phyloP scores from a whole-genome alignment of 1,140 invertebrate species.

The Drosophila subpulchrella region DNA sequence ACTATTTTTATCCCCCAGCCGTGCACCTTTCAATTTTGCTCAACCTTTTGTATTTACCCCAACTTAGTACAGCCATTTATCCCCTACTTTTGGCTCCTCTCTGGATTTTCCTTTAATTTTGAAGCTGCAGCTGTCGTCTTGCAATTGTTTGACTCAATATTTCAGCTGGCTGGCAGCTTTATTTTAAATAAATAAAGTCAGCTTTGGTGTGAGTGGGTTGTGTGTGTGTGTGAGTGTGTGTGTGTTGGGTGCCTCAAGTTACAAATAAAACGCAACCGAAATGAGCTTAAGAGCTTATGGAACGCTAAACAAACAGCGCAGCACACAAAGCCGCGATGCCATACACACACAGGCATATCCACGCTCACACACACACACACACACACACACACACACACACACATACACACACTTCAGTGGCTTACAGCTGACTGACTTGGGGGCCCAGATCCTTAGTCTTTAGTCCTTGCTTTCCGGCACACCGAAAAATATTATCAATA shows the following conservation, averaged over 20 bases:
- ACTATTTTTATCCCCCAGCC: neutral
- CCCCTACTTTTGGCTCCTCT: neutral
- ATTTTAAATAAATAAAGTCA: conserved; percentile 75
- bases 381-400: conserved; percentile 25
- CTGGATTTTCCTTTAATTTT: conserved; percentile 36
- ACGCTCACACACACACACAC: conserved; percentile 28
- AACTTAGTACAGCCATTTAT: neutral
- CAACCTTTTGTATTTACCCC: neutral
- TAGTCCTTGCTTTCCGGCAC: conserved; percentile 33
- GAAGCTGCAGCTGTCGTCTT: conserved; percentile 48
- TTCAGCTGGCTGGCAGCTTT: conserved; percentile 65
- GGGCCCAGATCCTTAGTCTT: conserved; percentile 34
- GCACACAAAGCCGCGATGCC: conserved; percentile 72
- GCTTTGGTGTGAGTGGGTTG: conserved; percentile 19
- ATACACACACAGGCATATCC: conserved; percentile 26
- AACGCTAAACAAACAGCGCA: conserved; percentile 80
- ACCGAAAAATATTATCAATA: conserved; percentile 7
- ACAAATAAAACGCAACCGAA: conserved; percentile 82
- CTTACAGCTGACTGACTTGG: conserved; percentile 67
- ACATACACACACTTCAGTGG: conserved; percentile 30
- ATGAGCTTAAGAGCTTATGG: conserved; percentile 82
- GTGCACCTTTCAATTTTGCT: neutral
- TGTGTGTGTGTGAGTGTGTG: conserved; percentile 13
- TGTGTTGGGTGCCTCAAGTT: conserved; percentile 65
- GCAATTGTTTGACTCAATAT: conserved; percentile 78